Evolutionary conservation across 1,140 invertebrate genomes (phyloP).

Genomic region (Zaprionus vittiger): DNA sequence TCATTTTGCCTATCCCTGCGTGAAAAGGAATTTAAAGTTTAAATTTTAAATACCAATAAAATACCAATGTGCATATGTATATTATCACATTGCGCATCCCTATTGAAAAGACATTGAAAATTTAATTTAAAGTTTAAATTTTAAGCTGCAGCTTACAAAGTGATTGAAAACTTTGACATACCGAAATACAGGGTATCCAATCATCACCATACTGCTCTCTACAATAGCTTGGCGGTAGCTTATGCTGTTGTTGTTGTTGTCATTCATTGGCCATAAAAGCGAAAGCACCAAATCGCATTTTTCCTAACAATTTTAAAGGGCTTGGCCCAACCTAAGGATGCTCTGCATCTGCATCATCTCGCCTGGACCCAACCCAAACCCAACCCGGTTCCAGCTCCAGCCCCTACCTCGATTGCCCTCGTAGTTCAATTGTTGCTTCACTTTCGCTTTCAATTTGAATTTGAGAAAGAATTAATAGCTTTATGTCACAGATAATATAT

Average conservation of each 20-base stretch:
- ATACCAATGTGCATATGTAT: no score
- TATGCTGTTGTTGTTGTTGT: slow-evolving; percentile 17
- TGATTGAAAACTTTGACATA: neutral
- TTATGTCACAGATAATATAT: slow-evolving; percentile 70
- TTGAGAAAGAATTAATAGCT: slow-evolving; percentile 75
- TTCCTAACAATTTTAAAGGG: slow-evolving; percentile 50
- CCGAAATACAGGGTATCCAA: neutral
- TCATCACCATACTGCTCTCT: slow-evolving; percentile 31
- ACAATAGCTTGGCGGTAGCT: no score
- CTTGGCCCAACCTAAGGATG: slow-evolving; percentile 56
- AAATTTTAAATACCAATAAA: neutral
- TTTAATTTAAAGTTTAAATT: neutral
- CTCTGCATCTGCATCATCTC: slow-evolving; percentile 2
- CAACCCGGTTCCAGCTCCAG: slow-evolving; percentile 2
- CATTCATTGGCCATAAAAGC: slow-evolving; percentile 59
- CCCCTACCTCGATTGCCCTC: neutral
- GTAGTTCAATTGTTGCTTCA: slow-evolving; percentile 42
- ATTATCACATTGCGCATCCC: neutral
- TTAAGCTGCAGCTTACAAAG: neutral
- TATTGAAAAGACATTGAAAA: neutral
- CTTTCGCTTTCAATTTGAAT: slow-evolving; percentile 73
- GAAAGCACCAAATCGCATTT: slow-evolving; percentile 75
- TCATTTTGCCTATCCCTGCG: no score
- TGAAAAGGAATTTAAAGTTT: neutral
- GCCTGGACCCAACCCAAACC: slow-evolving; percentile 27